A percentile compares a stretch with the other conserved stretches of the same genome.
Conservation (phyloP, 1,140 invertebrate genomes). For the Xylocopa sonorina region DNA sequence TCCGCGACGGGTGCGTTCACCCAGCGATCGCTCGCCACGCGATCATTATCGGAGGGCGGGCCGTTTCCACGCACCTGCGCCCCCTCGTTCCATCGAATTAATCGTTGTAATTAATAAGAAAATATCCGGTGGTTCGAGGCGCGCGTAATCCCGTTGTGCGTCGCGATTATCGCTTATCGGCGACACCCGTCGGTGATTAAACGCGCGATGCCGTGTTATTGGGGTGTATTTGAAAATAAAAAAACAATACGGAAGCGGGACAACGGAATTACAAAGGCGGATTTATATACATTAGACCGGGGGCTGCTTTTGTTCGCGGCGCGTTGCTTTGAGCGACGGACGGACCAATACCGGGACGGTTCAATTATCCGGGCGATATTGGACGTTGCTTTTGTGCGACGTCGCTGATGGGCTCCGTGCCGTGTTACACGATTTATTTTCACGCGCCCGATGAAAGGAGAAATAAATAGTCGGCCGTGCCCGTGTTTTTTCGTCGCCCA, state of each 20-base stretch:
- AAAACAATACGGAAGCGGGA: too few species aligned
- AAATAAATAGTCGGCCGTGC: too few species aligned
- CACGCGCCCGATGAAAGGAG: not conserved
- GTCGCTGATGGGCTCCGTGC: not conserved
- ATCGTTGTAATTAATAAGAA: slow-evolving; percentile 54
- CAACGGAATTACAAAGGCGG: not conserved
- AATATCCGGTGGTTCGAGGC: not conserved
- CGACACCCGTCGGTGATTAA: not conserved
- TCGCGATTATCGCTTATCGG: slow-evolving; percentile 10
- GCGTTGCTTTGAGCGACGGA: not conserved
- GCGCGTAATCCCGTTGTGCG: not conserved
- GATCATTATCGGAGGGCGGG: slow-evolving; percentile 52
- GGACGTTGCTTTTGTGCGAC: not conserved
- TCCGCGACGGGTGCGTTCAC: slow-evolving; percentile 22
- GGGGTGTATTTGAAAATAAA: not conserved
- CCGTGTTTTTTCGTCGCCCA: slow-evolving; percentile 36
- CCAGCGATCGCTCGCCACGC: slow-evolving; percentile 39
- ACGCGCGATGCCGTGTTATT: not conserved
- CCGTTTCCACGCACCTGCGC: not conserved
- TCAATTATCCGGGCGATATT: slow-evolving; percentile 9
- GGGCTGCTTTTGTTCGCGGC: not conserved
- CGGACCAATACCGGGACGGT: not conserved
- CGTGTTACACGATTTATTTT: not conserved
- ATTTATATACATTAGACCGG: slow-evolving; percentile 11
- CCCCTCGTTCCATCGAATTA: slow-evolving; percentile 8